Conservation (phyloP, 2,888 invertebrate genomes). For the Cerastoderma edule region DNA sequence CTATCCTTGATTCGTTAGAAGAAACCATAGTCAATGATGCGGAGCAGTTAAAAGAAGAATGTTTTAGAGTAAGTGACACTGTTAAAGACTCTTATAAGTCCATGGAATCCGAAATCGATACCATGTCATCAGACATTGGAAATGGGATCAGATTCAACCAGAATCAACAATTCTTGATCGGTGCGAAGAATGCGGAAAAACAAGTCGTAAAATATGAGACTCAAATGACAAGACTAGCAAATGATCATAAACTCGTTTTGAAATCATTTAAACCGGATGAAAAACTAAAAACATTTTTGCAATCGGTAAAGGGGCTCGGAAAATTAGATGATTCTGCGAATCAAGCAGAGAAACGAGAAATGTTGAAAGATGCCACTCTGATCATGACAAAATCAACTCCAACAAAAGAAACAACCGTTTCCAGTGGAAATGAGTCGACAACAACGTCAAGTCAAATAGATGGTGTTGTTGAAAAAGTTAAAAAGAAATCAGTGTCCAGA, state of each 20-base stretch:
- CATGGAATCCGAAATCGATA: neutral
- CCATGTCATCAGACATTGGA: conserved; percentile 1
- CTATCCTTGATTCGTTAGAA: conserved; percentile 2
- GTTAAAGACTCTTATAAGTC: neutral
- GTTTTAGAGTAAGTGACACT: neutral
- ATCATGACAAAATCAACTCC: neutral
- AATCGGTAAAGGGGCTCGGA: neutral
- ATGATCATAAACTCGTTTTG: neutral
- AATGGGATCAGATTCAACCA: conserved; percentile 5
- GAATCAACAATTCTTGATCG: conserved; percentile 4
- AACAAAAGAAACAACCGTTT: neutral
- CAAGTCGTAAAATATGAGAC: neutral
- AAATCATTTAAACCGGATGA: neutral
- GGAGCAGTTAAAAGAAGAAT: neutral
- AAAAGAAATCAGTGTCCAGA: neutral
- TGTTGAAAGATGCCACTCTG: neutral
- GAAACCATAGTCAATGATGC: neutral
- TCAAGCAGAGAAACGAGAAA: neutral
- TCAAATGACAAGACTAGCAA: neutral
- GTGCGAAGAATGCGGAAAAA: neutral
- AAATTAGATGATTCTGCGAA: neutral
- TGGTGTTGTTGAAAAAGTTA: neutral
- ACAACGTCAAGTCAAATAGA: neutral
- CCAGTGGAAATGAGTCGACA: neutral
- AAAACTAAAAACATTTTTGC: neutral